phyloP scores from a whole-genome alignment of 1,140 invertebrate genomes.

The Charaxes varanes region DNA sequence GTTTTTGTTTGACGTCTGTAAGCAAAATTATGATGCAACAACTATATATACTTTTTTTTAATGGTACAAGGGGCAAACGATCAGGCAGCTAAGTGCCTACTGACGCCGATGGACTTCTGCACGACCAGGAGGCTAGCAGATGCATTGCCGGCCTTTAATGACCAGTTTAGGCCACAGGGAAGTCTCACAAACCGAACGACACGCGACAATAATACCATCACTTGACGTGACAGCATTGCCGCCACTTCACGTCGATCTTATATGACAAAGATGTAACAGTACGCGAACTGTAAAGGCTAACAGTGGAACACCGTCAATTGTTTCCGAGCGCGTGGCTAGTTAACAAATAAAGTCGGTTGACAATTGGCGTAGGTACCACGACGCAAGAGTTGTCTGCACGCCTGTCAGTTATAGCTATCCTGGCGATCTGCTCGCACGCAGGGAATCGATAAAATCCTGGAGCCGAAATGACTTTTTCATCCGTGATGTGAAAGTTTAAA shows the following conservation, averaged over 20 bases:
- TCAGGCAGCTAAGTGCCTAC: too few species aligned
- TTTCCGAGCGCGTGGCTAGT: conserved; percentile 68
- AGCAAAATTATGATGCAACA: conserved; percentile 1
- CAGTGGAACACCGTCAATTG: conserved; percentile 61
- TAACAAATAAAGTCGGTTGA: conserved; percentile 65
- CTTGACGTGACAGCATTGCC: too few species aligned
- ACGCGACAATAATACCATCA: too few species aligned
- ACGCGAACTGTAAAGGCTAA: conserved; percentile 41
- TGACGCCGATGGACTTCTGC: too few species aligned
- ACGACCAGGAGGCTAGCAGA: too few species aligned
- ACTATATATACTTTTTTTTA: not conserved
- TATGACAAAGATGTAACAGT: not conserved
- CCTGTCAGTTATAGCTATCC: conserved; percentile 55
- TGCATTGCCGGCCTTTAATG: too few species aligned
- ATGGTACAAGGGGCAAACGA: too few species aligned
- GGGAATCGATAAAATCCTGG: conserved; percentile 22
- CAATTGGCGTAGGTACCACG: conserved; percentile 62
- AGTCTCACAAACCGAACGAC: too few species aligned
- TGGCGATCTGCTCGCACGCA: conserved; percentile 44
- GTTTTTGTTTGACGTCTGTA: conserved; percentile 45
- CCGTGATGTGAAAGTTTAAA: conserved; percentile 10
- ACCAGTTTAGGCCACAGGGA: too few species aligned
- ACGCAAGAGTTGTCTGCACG: conserved; percentile 39
- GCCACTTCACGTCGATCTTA: too few species aligned
- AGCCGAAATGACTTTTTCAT: conserved; percentile 3